These are phyloP conservation scores for Lophochroa leadbeateri DNA, from an alignment of 2,113 vertebrate genomes.

Conservation along the genomic window DNA sequence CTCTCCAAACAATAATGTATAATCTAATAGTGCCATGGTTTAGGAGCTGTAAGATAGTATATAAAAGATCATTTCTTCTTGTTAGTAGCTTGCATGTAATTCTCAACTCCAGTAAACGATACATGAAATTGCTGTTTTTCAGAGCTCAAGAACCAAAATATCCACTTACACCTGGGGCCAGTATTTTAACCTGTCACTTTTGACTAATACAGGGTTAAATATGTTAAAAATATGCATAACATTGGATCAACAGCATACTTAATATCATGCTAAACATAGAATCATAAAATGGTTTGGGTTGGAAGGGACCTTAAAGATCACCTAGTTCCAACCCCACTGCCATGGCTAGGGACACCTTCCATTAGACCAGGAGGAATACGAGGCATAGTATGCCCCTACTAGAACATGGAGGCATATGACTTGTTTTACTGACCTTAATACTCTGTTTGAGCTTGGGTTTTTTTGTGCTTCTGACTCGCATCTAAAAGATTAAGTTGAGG, in stretches of 20 bases:
- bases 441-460: not conserved
- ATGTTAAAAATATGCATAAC: not conserved
- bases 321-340: not conserved
- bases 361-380: not conserved
- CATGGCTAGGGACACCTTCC: not conserved
- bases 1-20: not conserved
- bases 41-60: not conserved
- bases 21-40: not conserved
- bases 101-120: not conserved
- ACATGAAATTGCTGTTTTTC: conserved; percentile 38
- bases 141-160: conserved; percentile 31
- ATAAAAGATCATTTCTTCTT: conserved; percentile 23
- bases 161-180: conserved; percentile 8
- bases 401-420: not conserved
- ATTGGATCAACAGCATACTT: not conserved
- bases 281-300: not conserved
- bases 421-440: not conserved
- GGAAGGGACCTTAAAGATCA: not conserved
- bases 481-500: not conserved
- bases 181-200: conserved; percentile 30
- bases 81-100: not conserved
- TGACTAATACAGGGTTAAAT: not conserved
- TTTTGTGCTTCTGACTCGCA: not conserved
- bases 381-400: not conserved
- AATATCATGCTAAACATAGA: not conserved